A percentile compares a stretch with the other conserved stretches of the same genome.
Evolutionary conservation across 2,888 invertebrate genomes (phyloP).

Genomic region (Hypomecis atomaria): DNA sequence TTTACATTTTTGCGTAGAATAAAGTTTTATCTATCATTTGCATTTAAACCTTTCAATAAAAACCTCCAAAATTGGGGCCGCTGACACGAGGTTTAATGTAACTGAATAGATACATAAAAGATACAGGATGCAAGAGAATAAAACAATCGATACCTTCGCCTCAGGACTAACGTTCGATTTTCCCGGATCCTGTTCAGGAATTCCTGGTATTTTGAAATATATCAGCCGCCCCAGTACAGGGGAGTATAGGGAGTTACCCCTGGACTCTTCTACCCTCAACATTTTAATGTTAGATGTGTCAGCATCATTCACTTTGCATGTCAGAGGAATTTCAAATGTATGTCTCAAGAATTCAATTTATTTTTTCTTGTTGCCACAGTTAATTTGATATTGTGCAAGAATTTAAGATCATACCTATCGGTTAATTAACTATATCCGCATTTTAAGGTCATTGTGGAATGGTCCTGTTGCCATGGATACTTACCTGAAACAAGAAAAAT

Average conservation of each 20-base stretch:
- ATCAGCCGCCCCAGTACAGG: conserved; percentile 17
- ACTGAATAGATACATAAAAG: neutral
- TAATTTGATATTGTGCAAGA: neutral
- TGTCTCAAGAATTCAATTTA: neutral
- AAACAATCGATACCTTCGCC: conserved; percentile 19
- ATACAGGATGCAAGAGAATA: conserved; percentile 1
- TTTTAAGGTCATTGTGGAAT: no score
- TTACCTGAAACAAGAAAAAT: conserved; percentile 55
- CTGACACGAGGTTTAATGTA: no score
- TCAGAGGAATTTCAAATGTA: conserved; percentile 6
- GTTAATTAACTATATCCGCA: no score
- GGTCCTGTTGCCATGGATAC: conserved; percentile 14
- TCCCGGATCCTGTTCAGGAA: conserved; percentile 21
- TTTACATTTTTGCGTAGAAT: no score
- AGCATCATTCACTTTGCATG: conserved; percentile 2
- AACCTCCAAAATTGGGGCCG: no score
- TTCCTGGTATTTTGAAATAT: conserved; percentile 27
- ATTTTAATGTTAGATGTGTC: conserved; percentile 7
- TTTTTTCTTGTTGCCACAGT: conserved; percentile 4
- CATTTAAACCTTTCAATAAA: no score
- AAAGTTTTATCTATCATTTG: no score
- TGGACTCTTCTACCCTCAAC: conserved; percentile 36
- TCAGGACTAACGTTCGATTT: conserved; percentile 22
- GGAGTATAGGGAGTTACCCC: conserved; percentile 17
- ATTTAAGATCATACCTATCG: no score